Evolutionary conservation across 2,113 vertebrate species (phyloP).

Genomic region (Crotophaga sulcirostris): DNA sequence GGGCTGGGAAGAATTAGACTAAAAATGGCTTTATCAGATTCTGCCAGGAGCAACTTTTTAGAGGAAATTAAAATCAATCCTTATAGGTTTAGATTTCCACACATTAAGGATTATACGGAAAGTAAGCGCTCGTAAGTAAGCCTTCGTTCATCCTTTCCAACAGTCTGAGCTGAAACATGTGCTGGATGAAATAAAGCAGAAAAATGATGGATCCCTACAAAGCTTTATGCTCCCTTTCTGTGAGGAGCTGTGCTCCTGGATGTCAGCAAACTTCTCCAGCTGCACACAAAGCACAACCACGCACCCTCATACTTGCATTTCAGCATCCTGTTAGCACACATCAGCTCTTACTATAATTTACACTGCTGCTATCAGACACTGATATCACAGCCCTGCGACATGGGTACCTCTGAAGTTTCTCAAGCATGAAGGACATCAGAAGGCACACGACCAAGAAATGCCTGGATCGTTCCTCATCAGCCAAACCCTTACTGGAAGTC

Average conservation of each 20-base stretch:
- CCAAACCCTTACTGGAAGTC: neutral
- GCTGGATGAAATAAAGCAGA: neutral
- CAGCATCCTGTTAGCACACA: neutral
- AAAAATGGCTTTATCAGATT: conserved; percentile 50
- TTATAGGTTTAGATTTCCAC: conserved; percentile 33
- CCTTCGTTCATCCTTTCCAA: neutral
- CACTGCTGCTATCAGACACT: neutral
- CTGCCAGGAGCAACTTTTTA: conserved; percentile 39
- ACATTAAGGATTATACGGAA: conserved; percentile 1
- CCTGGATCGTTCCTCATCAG: neutral
- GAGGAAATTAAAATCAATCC: conserved; percentile 63
- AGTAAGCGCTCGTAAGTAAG: neutral
- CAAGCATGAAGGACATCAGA: neutral
- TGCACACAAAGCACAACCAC: neutral
- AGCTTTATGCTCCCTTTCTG: neutral
- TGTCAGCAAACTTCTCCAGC: neutral
- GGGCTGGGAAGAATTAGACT: conserved; percentile 46
- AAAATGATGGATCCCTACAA: neutral
- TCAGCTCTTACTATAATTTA: neutral
- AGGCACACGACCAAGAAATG: neutral
- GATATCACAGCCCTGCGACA: neutral
- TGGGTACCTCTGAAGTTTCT: neutral
- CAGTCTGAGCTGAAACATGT: neutral
- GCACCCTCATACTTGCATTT: neutral
- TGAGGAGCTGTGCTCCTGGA: neutral